Evolutionary conservation across 1,140 invertebrate genomes (phyloP), one percentile per base, ranked within the genome.

Genomic region (Luehdorfia chinensis): DNA sequence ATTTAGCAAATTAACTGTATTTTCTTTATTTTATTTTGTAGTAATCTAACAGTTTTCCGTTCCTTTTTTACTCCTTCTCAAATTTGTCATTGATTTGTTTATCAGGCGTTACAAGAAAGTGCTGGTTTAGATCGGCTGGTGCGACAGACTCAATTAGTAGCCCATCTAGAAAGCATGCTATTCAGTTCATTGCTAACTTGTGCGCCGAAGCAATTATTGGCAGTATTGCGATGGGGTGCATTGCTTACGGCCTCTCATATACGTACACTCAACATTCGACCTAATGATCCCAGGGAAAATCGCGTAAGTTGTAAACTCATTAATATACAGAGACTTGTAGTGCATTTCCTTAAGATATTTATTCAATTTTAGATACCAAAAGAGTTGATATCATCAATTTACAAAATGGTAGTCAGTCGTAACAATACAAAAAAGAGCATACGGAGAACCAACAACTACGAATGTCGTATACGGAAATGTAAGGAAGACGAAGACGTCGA

Each of bases 251-350:
- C 91, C 6, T 91, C 92, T 0, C 90, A 92, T 3, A 91, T 93
- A 68, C 90, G 92, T 37, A 92, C 91, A 44, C 88, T 94, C 15
- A 91, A 92, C 54, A 90, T 94, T 28, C 87, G 91, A 27, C 94
- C 94, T 0, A 95, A 95, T 64, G 94, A 95, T 83, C 94, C 94
- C 0, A 80, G 93, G 28, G 94, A 95, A 59, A 92, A 89, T 34
- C 89, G 92, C 58, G 84, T 87, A 65, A 64, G 58, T 41, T 7
- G n/a, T n/a, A n/a, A n/a, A n/a, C n/a, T n/a, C n/a, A n/a, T n/a
- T n/a, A n/a, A n/a, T n/a, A n/a, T n/a, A n/a, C n/a, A n/a, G n/a
- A n/a, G n/a, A n/a, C n/a, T n/a, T n/a, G n/a, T n/a, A n/a, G n/a
- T n/a, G n/a, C n/a, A n/a, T n/a, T n/a, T n/a, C n/a, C n/a, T n/a